A percentile compares a stretch with the other conserved stretches of the same genome.
Evolutionary conservation across 1,140 invertebrate genomes (phyloP).

Genomic region (Leptopilina boulardi): DNA sequence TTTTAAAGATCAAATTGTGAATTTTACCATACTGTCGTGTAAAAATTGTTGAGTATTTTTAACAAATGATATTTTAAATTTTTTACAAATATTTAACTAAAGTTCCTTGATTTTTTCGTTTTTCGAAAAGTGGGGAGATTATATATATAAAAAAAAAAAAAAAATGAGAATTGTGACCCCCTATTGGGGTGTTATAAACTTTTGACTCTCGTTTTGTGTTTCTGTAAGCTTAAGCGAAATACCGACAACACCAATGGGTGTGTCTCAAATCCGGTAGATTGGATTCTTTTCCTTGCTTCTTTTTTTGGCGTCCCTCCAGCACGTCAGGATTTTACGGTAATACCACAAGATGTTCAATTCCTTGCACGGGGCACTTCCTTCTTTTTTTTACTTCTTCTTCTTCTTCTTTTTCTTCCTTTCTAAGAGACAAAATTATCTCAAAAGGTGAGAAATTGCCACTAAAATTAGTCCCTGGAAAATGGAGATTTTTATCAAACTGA

Average conservation of each 20-base stretch:
- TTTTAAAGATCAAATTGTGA: no score
- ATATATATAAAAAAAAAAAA: no score
- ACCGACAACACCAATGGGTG: constrained; percentile 26
- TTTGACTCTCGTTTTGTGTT: constrained; percentile 31
- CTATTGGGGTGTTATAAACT: constrained; percentile 41
- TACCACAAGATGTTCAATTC: constrained; percentile 39
- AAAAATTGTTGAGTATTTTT: no score
- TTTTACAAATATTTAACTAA: no score
- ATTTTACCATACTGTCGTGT: no score
- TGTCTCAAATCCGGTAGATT: constrained; percentile 46
- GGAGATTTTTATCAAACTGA: no score
- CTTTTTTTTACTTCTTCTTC: no score
- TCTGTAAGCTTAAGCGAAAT: constrained; percentile 34
- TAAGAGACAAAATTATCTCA: background rate
- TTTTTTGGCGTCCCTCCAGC: constrained; percentile 45
- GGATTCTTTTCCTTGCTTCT: constrained; percentile 41
- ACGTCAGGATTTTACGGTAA: constrained; percentile 37
- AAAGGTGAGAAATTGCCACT: constrained; percentile 9
- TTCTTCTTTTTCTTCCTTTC: no score
- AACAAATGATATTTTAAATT: no score
- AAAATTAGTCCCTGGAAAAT: background rate
- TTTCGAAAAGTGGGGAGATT: no score
- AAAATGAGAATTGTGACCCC: background rate
- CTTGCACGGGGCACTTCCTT: background rate
- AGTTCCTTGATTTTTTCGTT: no score